Evolutionary conservation across 2,797 vertebrate genomes (phyloP), one percentile per base, ranked within the genome.

Genomic region (Muraenolepis orangiensis): DNA sequence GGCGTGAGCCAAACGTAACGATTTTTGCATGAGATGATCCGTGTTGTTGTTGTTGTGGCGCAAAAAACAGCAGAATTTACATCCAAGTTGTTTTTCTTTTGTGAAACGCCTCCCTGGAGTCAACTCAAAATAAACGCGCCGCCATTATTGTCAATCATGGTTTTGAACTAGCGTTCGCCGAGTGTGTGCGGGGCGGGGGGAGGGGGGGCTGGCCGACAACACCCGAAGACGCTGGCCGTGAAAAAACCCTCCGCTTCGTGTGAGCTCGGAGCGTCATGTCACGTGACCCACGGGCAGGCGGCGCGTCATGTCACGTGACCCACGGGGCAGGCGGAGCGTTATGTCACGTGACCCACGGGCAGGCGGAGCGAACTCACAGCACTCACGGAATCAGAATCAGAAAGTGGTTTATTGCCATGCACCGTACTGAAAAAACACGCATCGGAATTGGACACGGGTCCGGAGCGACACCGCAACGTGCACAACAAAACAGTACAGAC

Each of bases 131-230:
- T 84, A 78, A 84, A 87, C 86, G 88, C 84, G 91, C 92, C 94
- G 93, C 94, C 93, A 94, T 94, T 94, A 92, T 93, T 91, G 89
- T 94, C 92, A 93, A 92, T 94, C 91, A 92, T 85, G 87, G 86
- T 73, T 85, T 74, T n/a, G n/a, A n/a, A n/a, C n/a, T 64, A 64
- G 57, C 57, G 23, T 26, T 26, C 3, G 23, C 18, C 36, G 80
- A 87, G 81, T 68, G 86, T 88, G 88, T 89, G 89, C 87, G 90
- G 86, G 83, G 85, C 82, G 70, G 30, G 23, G 29, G 2, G 32
- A 16, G 38, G 66, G 89, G 89, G 86, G 89, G 82, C 36, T 78
- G 8, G 16, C 82, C 90, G 90, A 88, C 74, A 81, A 88, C 84
- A 26, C 72, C 80, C 90, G 88, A 91, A 90, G 87, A 88, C 75